Percentiles rank a stretch among this genome's conserved stretches.
phyloP scores from a whole-genome alignment of 2,888 invertebrate genomes.

The Ecliptopera silaceata region DNA sequence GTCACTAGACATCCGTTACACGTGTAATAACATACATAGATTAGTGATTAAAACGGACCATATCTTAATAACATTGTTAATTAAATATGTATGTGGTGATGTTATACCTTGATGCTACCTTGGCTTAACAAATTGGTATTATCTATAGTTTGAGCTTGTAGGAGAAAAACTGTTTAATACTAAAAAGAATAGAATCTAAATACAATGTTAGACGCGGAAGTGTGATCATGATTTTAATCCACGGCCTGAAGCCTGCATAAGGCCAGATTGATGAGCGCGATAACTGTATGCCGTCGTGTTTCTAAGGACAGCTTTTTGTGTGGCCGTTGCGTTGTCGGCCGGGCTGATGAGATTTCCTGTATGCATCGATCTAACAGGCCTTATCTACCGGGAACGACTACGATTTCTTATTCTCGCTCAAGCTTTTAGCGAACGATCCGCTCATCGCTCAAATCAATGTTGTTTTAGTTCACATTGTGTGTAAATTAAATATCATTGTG shows the following conservation, averaged over 20 bases:
- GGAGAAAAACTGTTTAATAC: too few species aligned
- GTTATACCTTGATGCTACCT: background rate
- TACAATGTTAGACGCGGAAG: background rate
- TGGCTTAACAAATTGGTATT: too few species aligned
- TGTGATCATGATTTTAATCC: constrained; percentile 11
- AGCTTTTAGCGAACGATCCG: constrained; percentile 2
- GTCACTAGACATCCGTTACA: constrained; percentile 5
- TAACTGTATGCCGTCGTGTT: constrained; percentile 26
- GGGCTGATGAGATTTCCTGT: constrained; percentile 27
- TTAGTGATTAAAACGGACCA: constrained; percentile 3
- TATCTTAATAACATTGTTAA: background rate
- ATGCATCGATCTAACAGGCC: constrained; percentile 28
- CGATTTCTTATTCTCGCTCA: background rate
- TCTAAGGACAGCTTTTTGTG: constrained; percentile 30
- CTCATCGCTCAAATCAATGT: background rate
- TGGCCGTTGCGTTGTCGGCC: constrained; percentile 11
- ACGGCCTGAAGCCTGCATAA: constrained; percentile 23
- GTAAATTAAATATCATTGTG: constrained; percentile 19
- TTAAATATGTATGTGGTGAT: background rate
- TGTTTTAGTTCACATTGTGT: constrained; percentile 10
- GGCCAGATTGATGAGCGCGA: constrained; percentile 28
- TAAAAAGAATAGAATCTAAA: background rate
- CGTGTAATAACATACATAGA: constrained; percentile 1
- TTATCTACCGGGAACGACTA: constrained; percentile 16
- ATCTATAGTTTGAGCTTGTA: too few species aligned